Evolutionary conservation across 2,888 invertebrate species (phyloP), one percentile per base, ranked within the genome.

Genomic region (Conops quadrifasciatus): DNA sequence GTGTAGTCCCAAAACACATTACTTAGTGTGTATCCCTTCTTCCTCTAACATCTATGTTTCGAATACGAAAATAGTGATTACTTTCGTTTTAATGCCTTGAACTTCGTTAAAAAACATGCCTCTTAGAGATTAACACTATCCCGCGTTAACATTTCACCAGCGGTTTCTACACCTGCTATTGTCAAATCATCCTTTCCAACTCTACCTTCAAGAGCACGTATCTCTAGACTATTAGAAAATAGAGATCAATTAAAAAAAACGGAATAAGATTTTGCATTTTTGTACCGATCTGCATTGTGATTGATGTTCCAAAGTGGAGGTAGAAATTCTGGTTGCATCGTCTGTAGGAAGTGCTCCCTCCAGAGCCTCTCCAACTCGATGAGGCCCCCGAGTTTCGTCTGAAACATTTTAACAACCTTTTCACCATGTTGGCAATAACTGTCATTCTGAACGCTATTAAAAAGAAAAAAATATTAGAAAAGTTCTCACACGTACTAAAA

Each of bases 281-380:
- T n/a, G n/a, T 82, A 88, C 88, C 91, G 88, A 80, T 92, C 88
- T 77, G 90, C 89, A 81, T 90, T 91, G 82, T 93, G 92, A 77
- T 89, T 89, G 26, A 93, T 87, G 30, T 93, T 93, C 95, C 95
- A 95, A 66, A 92, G 85, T 1, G 88, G 84, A 0, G 94, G 94
- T 83, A 95, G 86, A 84, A 87, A 89, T 74, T 88, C 85, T 0
- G 94, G 94, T 66, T 89, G 82, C 94, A 94, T 94, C 1, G 88
- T 87, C 0, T 86, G 81, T 2, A 95, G 80, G 83, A 95, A 95
- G 82, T 94, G 92, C 77, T 91, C 87, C 13, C 94, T 86, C 94
- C 94, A 95, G 72, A 90, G 78, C 77, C 88, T 88, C 81, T 95
- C 94, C 67, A 95, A 87, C 60, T 87, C 87, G 2, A 91, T 85